phyloP scores from a whole-genome alignment of 2,888 invertebrate species.

The Lobophora halterata region DNA sequence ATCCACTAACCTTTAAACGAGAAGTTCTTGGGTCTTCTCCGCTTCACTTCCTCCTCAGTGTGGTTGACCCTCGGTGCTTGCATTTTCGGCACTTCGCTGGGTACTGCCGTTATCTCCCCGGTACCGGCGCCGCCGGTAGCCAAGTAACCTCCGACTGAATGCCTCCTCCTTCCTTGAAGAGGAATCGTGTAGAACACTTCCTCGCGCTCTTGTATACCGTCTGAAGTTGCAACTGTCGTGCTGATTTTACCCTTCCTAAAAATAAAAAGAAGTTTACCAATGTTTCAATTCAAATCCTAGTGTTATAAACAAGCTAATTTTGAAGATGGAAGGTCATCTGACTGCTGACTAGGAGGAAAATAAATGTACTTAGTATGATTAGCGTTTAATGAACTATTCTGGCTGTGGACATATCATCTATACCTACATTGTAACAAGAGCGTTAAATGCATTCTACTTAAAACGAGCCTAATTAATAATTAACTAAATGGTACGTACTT shows the following conservation, averaged over 20 bases:
- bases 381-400: too few species aligned
- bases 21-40: constrained; percentile 67
- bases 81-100: constrained; percentile 79
- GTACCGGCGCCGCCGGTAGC: constrained; percentile 64
- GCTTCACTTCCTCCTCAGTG: constrained; percentile 65
- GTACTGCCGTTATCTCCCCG: constrained; percentile 70
- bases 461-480: too few species aligned
- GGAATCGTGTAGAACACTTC: constrained; percentile 83
- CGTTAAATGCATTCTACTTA: too few species aligned
- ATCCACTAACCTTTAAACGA: constrained; percentile 64
- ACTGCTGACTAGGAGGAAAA: too few species aligned
- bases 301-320: too few species aligned
- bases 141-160: constrained; percentile 85
- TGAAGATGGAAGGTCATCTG: too few species aligned
- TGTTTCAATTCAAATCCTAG: too few species aligned
- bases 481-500: constrained; percentile 61
- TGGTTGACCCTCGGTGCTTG: constrained; percentile 68
- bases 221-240: constrained; percentile 58
- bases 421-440: too few species aligned
- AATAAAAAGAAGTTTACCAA: neutral
- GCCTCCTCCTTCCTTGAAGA: constrained; percentile 77
- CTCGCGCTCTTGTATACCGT: constrained; percentile 73
- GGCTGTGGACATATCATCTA: too few species aligned
- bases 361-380: too few species aligned
- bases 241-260: constrained; percentile 71